Conservation (phyloP, 1,140 invertebrate genomes). For the Drosophila teissieri region DNA sequence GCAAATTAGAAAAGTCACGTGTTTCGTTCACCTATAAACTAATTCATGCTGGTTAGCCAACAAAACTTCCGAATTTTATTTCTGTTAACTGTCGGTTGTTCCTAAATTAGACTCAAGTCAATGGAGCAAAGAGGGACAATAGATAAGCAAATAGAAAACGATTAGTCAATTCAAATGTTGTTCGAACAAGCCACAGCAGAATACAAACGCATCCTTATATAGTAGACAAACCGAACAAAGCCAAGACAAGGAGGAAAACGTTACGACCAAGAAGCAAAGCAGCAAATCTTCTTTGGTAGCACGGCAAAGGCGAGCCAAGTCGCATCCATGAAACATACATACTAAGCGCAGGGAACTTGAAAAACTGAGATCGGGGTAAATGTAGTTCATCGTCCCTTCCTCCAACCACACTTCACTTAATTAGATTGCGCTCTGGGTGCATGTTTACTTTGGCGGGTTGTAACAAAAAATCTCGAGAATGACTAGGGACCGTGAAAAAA, state of each 20-base stretch:
- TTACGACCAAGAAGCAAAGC: constrained; percentile 33
- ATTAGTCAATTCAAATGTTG: constrained; percentile 70
- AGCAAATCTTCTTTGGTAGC: constrained; percentile 7
- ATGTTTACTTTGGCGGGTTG: constrained; percentile 49
- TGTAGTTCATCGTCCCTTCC: constrained; percentile 21
- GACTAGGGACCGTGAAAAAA: constrained; percentile 6
- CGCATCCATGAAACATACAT: constrained; percentile 19
- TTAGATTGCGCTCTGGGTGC: constrained; percentile 67
- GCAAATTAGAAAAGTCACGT: too few relatives aligned
- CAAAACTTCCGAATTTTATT: constrained; percentile 2
- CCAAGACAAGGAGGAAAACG: background rate
- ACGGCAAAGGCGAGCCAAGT: constrained; percentile 23
- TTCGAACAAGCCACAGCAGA: constrained; percentile 47
- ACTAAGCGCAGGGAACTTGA: background rate
- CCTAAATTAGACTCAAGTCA: constrained; percentile 6
- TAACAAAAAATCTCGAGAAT: constrained; percentile 9
- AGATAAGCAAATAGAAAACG: constrained; percentile 54
- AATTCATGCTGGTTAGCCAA: background rate
- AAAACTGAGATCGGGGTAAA: too few relatives aligned
- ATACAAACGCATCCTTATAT: constrained; percentile 15
- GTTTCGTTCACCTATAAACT: too few relatives aligned
- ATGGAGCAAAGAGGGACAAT: background rate
- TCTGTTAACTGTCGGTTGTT: background rate
- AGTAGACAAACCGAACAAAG: constrained; percentile 51
- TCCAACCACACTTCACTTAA: constrained; percentile 56